Evolutionary conservation across 1,140 invertebrate genomes (phyloP).

Genomic region (Hycleus cichorii): DNA sequence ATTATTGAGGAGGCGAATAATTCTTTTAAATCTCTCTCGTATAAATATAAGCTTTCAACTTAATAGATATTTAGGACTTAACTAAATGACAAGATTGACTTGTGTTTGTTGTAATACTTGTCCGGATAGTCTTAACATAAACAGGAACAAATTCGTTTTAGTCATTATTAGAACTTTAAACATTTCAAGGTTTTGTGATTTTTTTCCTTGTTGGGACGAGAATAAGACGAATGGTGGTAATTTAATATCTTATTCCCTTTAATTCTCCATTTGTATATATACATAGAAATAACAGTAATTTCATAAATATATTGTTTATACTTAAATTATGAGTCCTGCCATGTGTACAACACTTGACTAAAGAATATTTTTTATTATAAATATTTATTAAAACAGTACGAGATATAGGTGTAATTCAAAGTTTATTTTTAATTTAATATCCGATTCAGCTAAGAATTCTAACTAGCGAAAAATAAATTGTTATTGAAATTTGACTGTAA

Average conservation of each 20-base stretch:
- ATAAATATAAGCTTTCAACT: not conserved
- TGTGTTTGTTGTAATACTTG: constrained; percentile 17
- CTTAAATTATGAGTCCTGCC: constrained; percentile 22
- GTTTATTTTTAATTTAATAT: no score
- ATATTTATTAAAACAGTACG: constrained; percentile 18
- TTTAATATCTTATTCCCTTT: constrained; percentile 10
- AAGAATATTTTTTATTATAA: constrained; percentile 19
- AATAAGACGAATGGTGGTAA: constrained; percentile 8
- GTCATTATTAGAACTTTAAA: constrained; percentile 1
- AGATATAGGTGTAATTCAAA: no score
- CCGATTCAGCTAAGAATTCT: no score
- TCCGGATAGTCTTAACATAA: constrained; percentile 22
- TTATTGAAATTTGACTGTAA: no score
- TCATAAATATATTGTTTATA: constrained; percentile 21
- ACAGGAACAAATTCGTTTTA: constrained; percentile 4
- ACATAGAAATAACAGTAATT: constrained; percentile 8
- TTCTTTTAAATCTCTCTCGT: not conserved
- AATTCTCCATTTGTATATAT: constrained; percentile 15
- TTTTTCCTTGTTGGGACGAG: constrained; percentile 6
- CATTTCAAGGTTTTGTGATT: not conserved
- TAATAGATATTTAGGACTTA: constrained; percentile 8
- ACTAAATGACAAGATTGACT: constrained; percentile 16
- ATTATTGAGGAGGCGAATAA: no score
- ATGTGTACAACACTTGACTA: constrained; percentile 25
- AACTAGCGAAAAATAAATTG: no score